Base-by-base conservation (phyloP, 2,888 invertebrate species). In the Oligia strigilis region DNA sequence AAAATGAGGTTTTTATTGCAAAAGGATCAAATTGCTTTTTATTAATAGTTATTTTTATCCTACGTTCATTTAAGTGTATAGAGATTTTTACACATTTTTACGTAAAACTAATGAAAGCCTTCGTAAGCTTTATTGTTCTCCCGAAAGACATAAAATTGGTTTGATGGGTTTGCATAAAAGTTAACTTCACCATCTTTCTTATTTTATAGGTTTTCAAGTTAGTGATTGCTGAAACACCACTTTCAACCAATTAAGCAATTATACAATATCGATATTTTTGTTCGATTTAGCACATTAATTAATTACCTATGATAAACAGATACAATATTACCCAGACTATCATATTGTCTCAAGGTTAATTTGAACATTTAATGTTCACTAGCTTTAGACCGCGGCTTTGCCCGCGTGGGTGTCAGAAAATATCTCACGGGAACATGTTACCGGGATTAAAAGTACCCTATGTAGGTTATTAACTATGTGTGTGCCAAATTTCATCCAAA, bases 341-440 rank as follows among this genome's bases (percentile, higher is more conserved):
- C 9, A 67, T 67, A 65, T 71, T 58, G 13, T 64, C 19, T 73
- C 85, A 73, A 80, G 85, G 55, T 46, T 55, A 8, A 36, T 73
- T 55, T 19, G 67, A 65, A 46, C 13, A 77, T 55, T 36, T 29
- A 75, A 49, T 49, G 11, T 23, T 1, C 14, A 19, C 3, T 58
- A 23, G 9, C 58, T 19, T 19, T 6, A 17, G 19, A 8, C 19
- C 55, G 19, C 8, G 55, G 19, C 19, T 19, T 55, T 8, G 6
- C 19, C 55, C 19, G 55, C 0, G 19, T 55, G 23, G 23, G 1
- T 23, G 8, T 58, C 11, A 1, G 58, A n/a, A 58, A 58, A 58
- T 58, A n/a, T 58, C 58, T 23, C 23, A 58, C 11, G 4, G 23
- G 11, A n/a, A n/a, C 23, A 23, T 23, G 11, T 4, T 58, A 55